Evolutionary conservation across 2,113 vertebrate genomes (phyloP), one percentile per base, ranked within the genome.

Genomic region (Megaceryle maxima): DNA sequence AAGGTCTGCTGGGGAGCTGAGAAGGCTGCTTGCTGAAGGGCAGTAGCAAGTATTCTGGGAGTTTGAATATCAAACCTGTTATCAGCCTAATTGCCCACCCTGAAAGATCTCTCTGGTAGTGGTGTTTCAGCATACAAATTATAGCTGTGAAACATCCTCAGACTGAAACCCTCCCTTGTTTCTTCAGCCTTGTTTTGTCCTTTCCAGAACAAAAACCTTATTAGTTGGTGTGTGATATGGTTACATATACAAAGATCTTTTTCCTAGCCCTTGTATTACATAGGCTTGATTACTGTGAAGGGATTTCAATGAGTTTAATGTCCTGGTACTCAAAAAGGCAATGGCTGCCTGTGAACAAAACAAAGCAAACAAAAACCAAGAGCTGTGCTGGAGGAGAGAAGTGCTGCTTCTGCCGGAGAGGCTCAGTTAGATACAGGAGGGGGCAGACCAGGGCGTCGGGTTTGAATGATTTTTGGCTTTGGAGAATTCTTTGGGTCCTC

Each of bases 391-490:
- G 97, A 97, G 93, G 92, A 96, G 94, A 97, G 93, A 94, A 82
- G 81, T 8, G 91, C 84, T 94, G 86, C 86, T 94, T 50, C 96
- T 51, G 19, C 59, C 3, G 43, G 85, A 35, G 74, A 86, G 89
- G 96, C 96, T 99, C 98, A 99, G 98, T 98, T 98, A 93, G 98
- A 98, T 87, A 98, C 97, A 31, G 98, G 96, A 21, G 97, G 96
- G 1, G 98, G 98, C 89, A 98, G 97, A 78, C 98, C 98, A 3
- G 98, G 98, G 73, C 98, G 98, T 56, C 98, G 98, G 63, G 98
- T 99, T 64, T 99, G 98, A 95, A 99, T 98, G 95, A 99, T 99
- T 98, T 98, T 98, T 97, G 98, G 98, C 97, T 98, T 99, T 64
- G 98, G 98, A 95, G 98, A 98, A 93, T 97, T 98, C 97, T 98